Percentiles rank a stretch among this genome's conserved stretches.
These are phyloP conservation scores for Tinamus major DNA, from an alignment of 2,797 vertebrate genomes.

Conservation along the genomic window DNA sequence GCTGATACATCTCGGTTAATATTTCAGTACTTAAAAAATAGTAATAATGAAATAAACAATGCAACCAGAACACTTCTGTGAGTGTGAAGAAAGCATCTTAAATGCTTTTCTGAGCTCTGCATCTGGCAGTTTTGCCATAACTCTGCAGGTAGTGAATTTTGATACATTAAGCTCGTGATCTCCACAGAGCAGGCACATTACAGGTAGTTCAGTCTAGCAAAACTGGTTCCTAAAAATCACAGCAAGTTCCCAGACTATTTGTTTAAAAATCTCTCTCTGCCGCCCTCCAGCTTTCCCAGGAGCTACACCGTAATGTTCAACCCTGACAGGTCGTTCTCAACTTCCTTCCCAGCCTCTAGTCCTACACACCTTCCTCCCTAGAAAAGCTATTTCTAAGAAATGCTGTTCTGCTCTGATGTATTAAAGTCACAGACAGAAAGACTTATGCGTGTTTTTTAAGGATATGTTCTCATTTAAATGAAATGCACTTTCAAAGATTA, in stretches of 20 bases:
- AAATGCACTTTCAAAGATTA: neutral
- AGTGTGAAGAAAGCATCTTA: neutral
- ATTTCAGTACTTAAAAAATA: neutral
- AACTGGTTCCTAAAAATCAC: constrained; percentile 51
- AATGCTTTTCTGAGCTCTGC: neutral
- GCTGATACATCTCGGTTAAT: neutral
- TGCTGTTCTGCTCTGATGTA: neutral
- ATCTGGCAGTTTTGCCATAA: neutral
- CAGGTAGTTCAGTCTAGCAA: constrained; percentile 19
- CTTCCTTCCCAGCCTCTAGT: neutral
- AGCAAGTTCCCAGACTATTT: constrained; percentile 11
- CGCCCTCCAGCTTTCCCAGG: neutral
- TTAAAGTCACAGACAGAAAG: neutral
- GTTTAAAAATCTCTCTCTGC: neutral
- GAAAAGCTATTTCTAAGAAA: neutral
- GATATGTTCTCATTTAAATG: neutral
- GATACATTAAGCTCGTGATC: neutral
- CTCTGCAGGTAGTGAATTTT: neutral
- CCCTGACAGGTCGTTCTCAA: neutral
- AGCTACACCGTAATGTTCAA: neutral
- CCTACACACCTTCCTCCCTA: neutral
- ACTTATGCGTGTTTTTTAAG: neutral
- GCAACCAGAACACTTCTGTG: neutral
- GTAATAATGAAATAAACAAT: neutral
- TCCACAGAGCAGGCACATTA: neutral